Conservation (phyloP, 2,113 vertebrate genomes). For the Nycticorax nycticorax region DNA sequence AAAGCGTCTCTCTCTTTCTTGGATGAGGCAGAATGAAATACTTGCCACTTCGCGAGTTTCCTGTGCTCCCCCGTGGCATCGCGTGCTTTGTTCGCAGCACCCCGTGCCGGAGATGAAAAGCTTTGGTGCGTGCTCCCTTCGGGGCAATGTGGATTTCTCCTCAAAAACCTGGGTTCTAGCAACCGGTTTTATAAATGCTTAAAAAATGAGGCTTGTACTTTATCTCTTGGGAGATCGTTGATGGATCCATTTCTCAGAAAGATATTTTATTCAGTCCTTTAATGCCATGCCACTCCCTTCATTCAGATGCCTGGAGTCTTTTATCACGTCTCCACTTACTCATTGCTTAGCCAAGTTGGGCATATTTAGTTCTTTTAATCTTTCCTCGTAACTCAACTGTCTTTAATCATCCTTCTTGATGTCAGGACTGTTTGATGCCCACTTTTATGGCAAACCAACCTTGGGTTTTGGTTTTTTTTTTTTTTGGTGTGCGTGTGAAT, state of each 20-base stretch:
- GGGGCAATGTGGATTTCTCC: slow-evolving; percentile 8
- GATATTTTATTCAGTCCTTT: slow-evolving; percentile 65
- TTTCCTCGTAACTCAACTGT: slow-evolving; percentile 36
- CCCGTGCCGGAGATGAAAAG: neutral
- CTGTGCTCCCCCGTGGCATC: neutral
- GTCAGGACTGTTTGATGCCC: slow-evolving; percentile 60
- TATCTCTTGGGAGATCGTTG: slow-evolving; percentile 66
- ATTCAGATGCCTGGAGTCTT: slow-evolving; percentile 59
- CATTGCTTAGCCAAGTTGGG: slow-evolving; percentile 61
- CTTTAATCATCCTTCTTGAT: slow-evolving; percentile 68
- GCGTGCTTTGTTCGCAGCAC: neutral
- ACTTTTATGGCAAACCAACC: neutral
- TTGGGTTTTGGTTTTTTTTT: neutral
- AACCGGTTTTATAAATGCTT: slow-evolving; percentile 1
- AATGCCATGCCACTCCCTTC: slow-evolving; percentile 56
- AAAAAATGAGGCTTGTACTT: slow-evolving; percentile 49
- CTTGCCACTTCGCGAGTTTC: neutral
- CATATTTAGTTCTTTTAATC: slow-evolving; percentile 67
- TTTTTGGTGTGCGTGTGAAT: neutral
- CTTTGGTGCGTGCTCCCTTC: neutral
- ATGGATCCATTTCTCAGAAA: slow-evolving; percentile 61
- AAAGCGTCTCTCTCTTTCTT: neutral
- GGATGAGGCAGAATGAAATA: neutral
- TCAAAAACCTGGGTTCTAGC: slow-evolving; percentile 22
- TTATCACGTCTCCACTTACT: slow-evolving; percentile 54